phyloP scores from a whole-genome alignment of 1,140 invertebrate genomes.

The Drosophila watanabei region DNA sequence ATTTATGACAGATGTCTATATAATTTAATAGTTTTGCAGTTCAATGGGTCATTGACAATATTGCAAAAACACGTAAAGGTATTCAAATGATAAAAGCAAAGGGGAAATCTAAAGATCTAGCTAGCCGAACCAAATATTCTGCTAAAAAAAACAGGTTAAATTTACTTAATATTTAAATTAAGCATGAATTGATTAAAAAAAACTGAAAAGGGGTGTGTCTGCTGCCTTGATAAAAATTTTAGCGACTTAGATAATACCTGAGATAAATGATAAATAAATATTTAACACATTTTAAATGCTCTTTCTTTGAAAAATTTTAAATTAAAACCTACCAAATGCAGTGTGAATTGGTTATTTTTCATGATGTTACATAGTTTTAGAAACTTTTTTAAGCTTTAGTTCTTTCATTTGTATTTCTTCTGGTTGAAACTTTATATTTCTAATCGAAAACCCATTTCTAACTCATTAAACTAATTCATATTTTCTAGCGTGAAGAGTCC shows the following conservation, averaged over 20 bases:
- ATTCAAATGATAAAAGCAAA: neutral
- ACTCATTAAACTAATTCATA: neutral
- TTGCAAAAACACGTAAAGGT: neutral
- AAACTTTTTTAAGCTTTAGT: neutral
- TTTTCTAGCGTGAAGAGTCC: constrained; percentile 25
- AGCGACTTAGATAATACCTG: neutral
- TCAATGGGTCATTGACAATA: constrained; percentile 18
- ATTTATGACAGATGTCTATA: constrained; percentile 9
- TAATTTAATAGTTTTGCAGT: constrained; percentile 8
- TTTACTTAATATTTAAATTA: neutral
- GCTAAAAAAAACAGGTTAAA: constrained; percentile 5
- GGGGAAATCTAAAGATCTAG: neutral
- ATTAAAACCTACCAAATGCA: neutral
- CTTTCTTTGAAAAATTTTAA: neutral
- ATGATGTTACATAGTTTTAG: neutral
- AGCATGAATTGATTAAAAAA: constrained; percentile 8
- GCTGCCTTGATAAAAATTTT: neutral
- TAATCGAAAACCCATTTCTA: neutral
- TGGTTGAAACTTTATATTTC: neutral
- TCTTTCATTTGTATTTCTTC: neutral
- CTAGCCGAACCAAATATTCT: neutral
- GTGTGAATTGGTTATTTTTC: neutral
- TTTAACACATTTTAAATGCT: neutral
- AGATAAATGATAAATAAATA: neutral
- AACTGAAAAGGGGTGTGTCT: constrained; percentile 20